Evolutionary conservation across 2,113 vertebrate genomes (phyloP).

Genomic region (Thymallus thymallus): DNA sequence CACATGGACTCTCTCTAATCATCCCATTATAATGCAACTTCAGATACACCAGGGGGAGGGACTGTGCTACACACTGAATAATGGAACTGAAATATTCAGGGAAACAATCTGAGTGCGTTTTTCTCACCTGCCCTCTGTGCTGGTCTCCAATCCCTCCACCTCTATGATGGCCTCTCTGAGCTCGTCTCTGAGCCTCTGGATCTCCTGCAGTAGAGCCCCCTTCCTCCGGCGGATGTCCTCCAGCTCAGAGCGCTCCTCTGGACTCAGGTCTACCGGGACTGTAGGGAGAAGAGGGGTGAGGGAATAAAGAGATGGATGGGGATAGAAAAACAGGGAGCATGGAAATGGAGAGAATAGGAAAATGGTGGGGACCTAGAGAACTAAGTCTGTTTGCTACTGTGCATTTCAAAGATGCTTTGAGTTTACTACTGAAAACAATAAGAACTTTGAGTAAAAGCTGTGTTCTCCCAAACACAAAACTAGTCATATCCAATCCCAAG

Average conservation of each 20-base stretch:
- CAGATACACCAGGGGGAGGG: neutral
- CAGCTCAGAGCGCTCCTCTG: constrained; percentile 88
- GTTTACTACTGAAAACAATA: too few species aligned
- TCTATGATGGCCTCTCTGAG: constrained; percentile 88
- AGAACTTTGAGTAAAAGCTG: neutral
- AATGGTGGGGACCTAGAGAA: neutral
- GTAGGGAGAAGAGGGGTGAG: constrained; percentile 24
- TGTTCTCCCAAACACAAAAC: neutral
- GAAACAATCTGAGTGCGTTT: neutral
- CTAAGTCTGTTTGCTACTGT: too few species aligned
- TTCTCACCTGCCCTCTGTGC: constrained; percentile 86
- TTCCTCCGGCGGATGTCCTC: constrained; percentile 90
- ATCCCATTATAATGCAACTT: neutral
- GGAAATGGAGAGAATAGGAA: neutral
- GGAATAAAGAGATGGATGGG: constrained; percentile 10
- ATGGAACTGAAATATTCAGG: neutral
- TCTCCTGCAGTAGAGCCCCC: constrained; percentile 86
- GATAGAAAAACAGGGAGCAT: constrained; percentile 26
- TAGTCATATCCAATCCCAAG: neutral
- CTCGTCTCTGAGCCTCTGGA: constrained; percentile 87
- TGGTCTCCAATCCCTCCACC: constrained; percentile 87
- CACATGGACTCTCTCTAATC: neutral
- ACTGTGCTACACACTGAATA: neutral
- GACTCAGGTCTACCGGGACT: constrained; percentile 89
- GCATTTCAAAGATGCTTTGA: too few species aligned